Conservation (phyloP, 2,797 vertebrate species). For the Pelodytes ibericus region DNA sequence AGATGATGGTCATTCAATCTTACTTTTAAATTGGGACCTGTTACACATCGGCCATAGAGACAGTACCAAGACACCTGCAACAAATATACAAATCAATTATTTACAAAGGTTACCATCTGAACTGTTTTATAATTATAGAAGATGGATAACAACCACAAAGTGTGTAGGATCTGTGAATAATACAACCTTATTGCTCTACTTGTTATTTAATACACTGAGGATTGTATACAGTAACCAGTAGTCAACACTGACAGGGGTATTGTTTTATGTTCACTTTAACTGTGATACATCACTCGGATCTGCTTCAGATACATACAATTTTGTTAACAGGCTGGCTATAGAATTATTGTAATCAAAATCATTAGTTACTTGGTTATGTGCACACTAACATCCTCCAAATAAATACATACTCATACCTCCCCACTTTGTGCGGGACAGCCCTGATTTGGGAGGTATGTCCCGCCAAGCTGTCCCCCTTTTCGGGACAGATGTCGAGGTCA, state of each 20-base stretch:
- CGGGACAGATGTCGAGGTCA: too few relatives aligned
- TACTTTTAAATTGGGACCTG: constrained; percentile 80
- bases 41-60: constrained; percentile 79
- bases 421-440: too few relatives aligned
- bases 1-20: constrained; percentile 83
- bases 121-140: not conserved
- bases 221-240: not conserved
- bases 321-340: too few relatives aligned
- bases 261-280: not conserved
- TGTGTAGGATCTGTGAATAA: not conserved
- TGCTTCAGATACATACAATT: too few relatives aligned
- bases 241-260: too few relatives aligned
- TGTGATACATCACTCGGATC: not conserved
- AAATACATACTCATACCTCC: too few relatives aligned
- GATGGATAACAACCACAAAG: not conserved
- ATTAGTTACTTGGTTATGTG: too few relatives aligned
- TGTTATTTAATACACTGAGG: not conserved
- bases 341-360: too few relatives aligned
- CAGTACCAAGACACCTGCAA: constrained; percentile 90
- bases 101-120: not conserved
- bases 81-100: constrained; percentile 45
- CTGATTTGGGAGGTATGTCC: too few relatives aligned
- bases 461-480: too few relatives aligned
- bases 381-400: too few relatives aligned
- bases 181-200: not conserved